Conservation (phyloP, 92 coral and sea anemone genomes). For the Umimayanthus kanabou region DNA sequence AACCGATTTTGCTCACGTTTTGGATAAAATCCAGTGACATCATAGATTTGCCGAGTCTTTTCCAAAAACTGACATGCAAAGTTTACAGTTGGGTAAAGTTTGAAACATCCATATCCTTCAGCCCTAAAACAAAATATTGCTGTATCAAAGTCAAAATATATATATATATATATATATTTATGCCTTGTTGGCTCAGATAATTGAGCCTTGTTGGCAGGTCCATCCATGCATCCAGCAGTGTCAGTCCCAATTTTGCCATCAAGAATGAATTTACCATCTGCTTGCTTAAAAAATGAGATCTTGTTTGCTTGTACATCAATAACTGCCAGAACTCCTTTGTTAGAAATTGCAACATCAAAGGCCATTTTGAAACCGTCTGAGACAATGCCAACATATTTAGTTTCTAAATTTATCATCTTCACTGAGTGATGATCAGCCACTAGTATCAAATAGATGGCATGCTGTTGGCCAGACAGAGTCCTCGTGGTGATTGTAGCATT, state of each 20-base stretch:
- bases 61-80: conserved; percentile 68
- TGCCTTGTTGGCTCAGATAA: conserved; percentile 63
- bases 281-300: conserved; percentile 1
- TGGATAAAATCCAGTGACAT: conserved; percentile 56
- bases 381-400: conserved; percentile 10
- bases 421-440: conserved; percentile 61
- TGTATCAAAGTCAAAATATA: conserved; percentile 54
- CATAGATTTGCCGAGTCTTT: conserved; percentile 48
- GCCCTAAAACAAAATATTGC: conserved; percentile 68
- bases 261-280: neutral
- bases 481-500: conserved; percentile 37
- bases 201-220: conserved; percentile 43
- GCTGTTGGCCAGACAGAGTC: too few species aligned
- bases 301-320: conserved; percentile 54
- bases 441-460: too few species aligned
- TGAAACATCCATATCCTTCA: conserved; percentile 52
- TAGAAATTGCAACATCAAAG: conserved; percentile 60
- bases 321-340: conserved; percentile 48
- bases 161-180: too few species aligned
- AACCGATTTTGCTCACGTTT: conserved; percentile 53
- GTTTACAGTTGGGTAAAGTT: conserved; percentile 38
- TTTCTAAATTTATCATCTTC: conserved; percentile 18
- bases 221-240: conserved; percentile 50
- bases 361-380: conserved; percentile 53
- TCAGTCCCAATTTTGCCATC: conserved; percentile 2